These are phyloP conservation scores for Schizothorax lantsangensis DNA, from an alignment of 2,797 vertebrate genomes.

Conservation along the genomic window DNA sequence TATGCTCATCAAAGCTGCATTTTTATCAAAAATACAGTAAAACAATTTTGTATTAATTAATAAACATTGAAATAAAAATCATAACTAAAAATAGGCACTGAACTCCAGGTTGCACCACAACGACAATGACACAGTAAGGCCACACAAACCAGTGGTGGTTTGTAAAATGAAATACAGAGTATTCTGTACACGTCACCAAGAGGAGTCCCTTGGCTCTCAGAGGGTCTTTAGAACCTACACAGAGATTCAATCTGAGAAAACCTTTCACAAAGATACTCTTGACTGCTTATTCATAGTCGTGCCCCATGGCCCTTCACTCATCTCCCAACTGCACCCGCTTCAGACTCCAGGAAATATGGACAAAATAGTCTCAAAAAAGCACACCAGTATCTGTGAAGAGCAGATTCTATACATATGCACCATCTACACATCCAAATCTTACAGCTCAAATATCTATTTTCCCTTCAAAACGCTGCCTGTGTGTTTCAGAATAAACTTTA, in stretches of 20 bases:
- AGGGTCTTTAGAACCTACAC: not conserved
- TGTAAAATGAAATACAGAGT: not conserved
- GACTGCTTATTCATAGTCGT: not conserved
- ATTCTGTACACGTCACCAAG: not conserved
- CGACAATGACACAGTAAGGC: not conserved
- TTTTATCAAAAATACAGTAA: not conserved
- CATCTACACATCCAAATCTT: slow-evolving; percentile 29
- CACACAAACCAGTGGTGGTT: not conserved
- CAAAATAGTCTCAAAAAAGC: slow-evolving; percentile 11
- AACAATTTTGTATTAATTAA: not conserved
- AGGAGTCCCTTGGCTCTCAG: slow-evolving; percentile 1
- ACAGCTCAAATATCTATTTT: slow-evolving; percentile 6
- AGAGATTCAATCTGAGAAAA: not conserved
- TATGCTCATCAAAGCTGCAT: too few species aligned
- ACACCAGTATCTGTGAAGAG: slow-evolving; percentile 42
- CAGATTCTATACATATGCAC: slow-evolving; percentile 43
- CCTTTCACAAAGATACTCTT: slow-evolving; percentile 13
- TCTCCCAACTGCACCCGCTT: not conserved
- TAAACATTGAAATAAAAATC: too few species aligned
- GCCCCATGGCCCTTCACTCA: not conserved
- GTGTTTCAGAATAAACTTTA: not conserved
- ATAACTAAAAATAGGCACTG: too few species aligned
- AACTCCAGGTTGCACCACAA: too few species aligned
- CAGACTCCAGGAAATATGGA: slow-evolving; percentile 43
- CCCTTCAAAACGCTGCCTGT: not conserved